Evolutionary conservation across 2,797 vertebrate species (phyloP).

Genomic region (Paramormyrops hopkinsi): DNA sequence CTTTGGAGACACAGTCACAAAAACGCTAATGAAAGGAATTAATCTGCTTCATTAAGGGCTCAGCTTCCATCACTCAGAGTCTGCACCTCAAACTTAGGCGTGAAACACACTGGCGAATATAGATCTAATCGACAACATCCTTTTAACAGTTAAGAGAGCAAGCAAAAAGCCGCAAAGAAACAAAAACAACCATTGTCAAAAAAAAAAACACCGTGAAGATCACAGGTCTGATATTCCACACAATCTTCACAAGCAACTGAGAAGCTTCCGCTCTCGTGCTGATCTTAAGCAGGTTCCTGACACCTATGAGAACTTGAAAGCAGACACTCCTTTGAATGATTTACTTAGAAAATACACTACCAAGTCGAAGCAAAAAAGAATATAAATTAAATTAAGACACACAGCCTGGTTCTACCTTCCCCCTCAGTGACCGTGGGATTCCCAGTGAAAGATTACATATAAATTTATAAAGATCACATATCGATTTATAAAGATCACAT

Average conservation of each 20-base stretch:
- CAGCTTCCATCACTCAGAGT: not conserved
- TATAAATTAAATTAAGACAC: not conserved
- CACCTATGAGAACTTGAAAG: not conserved
- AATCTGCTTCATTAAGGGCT: not conserved
- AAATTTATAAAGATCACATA: not conserved
- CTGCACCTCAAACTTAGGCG: not conserved
- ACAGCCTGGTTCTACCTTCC: not conserved
- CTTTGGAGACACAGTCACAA: not conserved
- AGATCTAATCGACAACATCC: not conserved
- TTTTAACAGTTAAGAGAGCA: not conserved
- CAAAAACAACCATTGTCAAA: slow-evolving; percentile 3
- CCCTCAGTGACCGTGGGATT: not conserved
- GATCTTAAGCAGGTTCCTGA: not conserved
- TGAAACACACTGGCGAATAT: not conserved
- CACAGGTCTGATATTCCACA: not conserved
- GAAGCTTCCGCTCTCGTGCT: not conserved
- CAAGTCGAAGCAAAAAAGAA: not conserved
- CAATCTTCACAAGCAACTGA: not conserved
- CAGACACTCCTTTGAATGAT: not conserved
- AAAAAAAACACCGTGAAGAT: not conserved
- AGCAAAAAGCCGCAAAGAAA: not conserved
- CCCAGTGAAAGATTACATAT: not conserved
- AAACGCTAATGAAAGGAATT: not conserved
- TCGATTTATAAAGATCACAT: not conserved
- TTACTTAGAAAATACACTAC: not conserved